These are phyloP conservation scores for Gephyroberyx darwinii DNA, from an alignment of 2,797 vertebrate genomes.

Conservation along the genomic window DNA sequence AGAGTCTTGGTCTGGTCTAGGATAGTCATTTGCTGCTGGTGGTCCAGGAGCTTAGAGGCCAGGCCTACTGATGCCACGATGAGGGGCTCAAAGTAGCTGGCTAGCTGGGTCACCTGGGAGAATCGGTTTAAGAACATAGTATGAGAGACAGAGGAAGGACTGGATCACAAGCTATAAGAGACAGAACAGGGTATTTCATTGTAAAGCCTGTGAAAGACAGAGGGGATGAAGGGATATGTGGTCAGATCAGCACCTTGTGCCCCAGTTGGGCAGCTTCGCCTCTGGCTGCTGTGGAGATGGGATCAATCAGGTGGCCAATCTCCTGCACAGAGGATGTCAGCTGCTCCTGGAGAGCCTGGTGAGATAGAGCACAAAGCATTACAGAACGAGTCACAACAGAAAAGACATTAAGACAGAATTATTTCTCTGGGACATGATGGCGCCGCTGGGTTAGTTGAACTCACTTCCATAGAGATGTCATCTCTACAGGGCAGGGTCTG, in stretches of 20 bases:
- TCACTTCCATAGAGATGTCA: conserved; percentile 98
- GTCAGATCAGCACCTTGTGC: conserved; percentile 87
- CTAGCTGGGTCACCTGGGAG: conserved; percentile 91
- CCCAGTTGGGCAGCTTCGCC: conserved; percentile 97
- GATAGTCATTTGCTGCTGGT: conserved; percentile 98
- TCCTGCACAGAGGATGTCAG: conserved; percentile 97
- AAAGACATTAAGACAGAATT: conserved; percentile 55
- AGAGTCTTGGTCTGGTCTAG: conserved; percentile 98
- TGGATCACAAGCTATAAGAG: conserved; percentile 37
- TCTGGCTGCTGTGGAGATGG: conserved; percentile 91
- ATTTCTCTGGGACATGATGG: conserved; percentile 50
- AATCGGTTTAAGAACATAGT: conserved; percentile 18
- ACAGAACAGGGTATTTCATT: conserved; percentile 29
- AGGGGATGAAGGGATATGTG: conserved; percentile 40
- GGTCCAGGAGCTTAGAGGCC: conserved; percentile 92
- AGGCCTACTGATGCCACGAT: conserved; percentile 92
- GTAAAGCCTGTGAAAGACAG: conserved; percentile 41
- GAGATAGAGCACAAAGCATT: conserved; percentile 54
- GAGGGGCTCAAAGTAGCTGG: conserved; percentile 95
- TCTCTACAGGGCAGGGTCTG: conserved; percentile 94
- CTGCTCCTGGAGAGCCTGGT: conserved; percentile 95
- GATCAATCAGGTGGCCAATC: conserved; percentile 97
- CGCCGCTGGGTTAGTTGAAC: conserved; percentile 60
- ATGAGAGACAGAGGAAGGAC: conserved; percentile 28
- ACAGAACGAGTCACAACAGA: conserved; percentile 51